Evolutionary conservation across 2,113 vertebrate genomes (phyloP).

Genomic region (Hyperopisus bebe): DNA sequence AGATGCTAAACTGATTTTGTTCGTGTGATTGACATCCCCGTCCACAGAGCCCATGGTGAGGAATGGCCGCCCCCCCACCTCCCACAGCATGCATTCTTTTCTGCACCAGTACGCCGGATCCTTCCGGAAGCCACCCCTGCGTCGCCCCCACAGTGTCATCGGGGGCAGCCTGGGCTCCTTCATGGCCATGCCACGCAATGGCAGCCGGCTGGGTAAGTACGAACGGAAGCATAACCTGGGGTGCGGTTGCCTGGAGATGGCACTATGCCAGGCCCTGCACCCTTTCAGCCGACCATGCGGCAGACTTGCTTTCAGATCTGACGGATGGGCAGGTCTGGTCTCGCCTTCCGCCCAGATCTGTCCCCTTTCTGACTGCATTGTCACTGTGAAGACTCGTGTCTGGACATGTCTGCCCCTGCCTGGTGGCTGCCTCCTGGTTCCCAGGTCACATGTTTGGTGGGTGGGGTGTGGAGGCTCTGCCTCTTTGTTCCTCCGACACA

Average conservation of each 20-base stretch:
- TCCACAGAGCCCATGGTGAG: slow-evolving; percentile 75
- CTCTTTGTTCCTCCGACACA: not conserved
- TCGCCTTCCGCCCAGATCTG: not conserved
- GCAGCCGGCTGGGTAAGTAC: slow-evolving; percentile 84
- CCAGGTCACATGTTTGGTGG: not conserved
- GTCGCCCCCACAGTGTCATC: slow-evolving; percentile 89
- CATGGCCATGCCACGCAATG: slow-evolving; percentile 88
- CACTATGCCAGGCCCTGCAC: not conserved
- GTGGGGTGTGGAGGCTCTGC: not conserved
- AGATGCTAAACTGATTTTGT: not conserved
- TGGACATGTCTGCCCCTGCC: not conserved
- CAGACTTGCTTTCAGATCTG: not conserved
- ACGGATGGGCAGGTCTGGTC: not conserved
- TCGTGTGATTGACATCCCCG: slow-evolving; percentile 20
- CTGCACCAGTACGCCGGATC: slow-evolving; percentile 92
- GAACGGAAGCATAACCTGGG: not conserved
- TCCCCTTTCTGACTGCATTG: not conserved
- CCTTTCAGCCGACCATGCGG: not conserved
- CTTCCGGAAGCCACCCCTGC: slow-evolving; percentile 86
- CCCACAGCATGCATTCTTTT: slow-evolving; percentile 94
- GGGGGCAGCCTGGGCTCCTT: slow-evolving; percentile 88
- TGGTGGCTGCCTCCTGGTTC: not conserved
- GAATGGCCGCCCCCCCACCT: slow-evolving; percentile 83
- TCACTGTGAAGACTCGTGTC: not conserved
- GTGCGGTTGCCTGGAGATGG: not conserved